Conservation (phyloP, 2,797 vertebrate species). For the Siniperca undulata region DNA sequence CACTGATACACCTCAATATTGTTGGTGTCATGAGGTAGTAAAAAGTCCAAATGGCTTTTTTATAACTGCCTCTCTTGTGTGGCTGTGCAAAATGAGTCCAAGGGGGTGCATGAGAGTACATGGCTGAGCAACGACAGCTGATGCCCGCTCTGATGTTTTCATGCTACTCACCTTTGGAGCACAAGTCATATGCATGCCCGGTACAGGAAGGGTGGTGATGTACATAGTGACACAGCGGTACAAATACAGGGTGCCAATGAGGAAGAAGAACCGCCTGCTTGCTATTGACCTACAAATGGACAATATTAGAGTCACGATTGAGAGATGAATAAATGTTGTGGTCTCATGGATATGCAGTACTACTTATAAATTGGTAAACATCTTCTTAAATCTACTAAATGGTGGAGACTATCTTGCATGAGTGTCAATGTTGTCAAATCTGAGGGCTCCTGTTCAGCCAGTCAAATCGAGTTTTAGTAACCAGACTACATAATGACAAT, state of each 20-base stretch:
- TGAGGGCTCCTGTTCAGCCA: not conserved
- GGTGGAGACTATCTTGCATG: not conserved
- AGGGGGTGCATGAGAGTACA: slow-evolving; percentile 26
- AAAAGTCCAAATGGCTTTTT: slow-evolving; percentile 63
- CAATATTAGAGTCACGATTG: not conserved
- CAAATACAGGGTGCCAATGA: slow-evolving; percentile 96
- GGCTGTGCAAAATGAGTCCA: slow-evolving; percentile 49
- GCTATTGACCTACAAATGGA: slow-evolving; percentile 91
- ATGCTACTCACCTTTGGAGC: slow-evolving; percentile 93
- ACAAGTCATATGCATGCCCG: slow-evolving; percentile 96
- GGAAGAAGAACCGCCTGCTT: slow-evolving; percentile 95
- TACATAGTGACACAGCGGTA: slow-evolving; percentile 99
- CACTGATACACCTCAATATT: slow-evolving; percentile 52
- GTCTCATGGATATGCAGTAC: not conserved
- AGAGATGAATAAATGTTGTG: not conserved
- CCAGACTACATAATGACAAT: not conserved
- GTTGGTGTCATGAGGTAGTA: slow-evolving; percentile 45
- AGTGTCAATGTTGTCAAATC: not conserved
- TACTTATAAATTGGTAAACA: not conserved
- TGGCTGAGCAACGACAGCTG: slow-evolving; percentile 36
- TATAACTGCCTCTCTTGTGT: slow-evolving; percentile 35
- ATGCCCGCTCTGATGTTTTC: slow-evolving; percentile 32
- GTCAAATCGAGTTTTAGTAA: slow-evolving; percentile 16
- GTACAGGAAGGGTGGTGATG: slow-evolving; percentile 96
- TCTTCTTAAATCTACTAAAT: slow-evolving; percentile 8